Conservation (phyloP, 1,140 invertebrate species). For the Elysia chlorotica region DNA sequence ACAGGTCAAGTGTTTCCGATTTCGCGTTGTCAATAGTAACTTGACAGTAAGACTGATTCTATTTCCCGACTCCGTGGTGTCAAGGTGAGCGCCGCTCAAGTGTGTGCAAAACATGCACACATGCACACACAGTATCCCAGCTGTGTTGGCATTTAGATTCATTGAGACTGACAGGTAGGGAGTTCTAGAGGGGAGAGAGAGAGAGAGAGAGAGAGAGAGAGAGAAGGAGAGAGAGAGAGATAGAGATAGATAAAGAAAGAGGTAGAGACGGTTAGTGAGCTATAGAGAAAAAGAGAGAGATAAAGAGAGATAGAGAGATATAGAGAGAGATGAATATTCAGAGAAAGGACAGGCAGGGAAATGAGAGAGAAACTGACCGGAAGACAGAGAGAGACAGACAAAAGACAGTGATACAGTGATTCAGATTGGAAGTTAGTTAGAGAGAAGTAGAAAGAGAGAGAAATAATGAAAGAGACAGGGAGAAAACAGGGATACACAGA, state of each 20-base stretch:
- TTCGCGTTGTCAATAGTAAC: not conserved
- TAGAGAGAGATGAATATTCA: slow-evolving; percentile 6
- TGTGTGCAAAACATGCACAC: too few species aligned
- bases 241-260: not conserved
- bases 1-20: not conserved
- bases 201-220: slow-evolving; percentile 11
- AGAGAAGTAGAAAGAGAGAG: not conserved
- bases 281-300: not conserved
- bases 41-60: too few species aligned
- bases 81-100: too few species aligned
- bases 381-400: not conserved
- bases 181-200: slow-evolving; percentile 4
- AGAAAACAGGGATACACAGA: not conserved
- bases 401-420: not conserved
- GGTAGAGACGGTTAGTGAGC: not conserved
- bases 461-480: slow-evolving; percentile 3
- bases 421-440: not conserved
- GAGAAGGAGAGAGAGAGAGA: slow-evolving; percentile 12
- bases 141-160: too few species aligned
- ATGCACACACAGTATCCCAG: too few species aligned
- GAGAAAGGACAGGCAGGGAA: not conserved
- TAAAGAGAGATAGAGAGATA: not conserved
- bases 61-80: too few species aligned
- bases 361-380: not conserved
- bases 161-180: slow-evolving; percentile 9